Conservation (phyloP, 2,113 vertebrate species). For the Rhinolophus ferrumequinum region DNA sequence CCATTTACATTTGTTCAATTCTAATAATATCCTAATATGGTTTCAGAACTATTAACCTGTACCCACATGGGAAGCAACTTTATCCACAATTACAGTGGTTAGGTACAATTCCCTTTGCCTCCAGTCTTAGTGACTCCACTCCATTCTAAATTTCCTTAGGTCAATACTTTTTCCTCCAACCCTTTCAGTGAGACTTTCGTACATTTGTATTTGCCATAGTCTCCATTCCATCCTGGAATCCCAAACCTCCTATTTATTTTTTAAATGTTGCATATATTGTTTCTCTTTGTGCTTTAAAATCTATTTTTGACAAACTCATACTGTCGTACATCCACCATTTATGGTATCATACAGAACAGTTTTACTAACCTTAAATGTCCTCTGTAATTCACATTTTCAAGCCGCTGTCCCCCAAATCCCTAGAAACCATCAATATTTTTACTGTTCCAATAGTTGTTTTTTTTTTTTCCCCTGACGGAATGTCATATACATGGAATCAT, state of each 20-base stretch:
- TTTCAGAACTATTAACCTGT: not conserved
- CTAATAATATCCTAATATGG: not conserved
- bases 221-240: not conserved
- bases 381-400: not conserved
- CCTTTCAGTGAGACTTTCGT: not conserved
- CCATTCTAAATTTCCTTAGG: not conserved
- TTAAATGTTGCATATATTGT: not conserved
- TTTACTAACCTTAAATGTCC: not conserved
- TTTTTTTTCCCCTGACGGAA: not conserved
- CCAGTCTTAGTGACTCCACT: not conserved
- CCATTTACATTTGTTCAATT: not conserved
- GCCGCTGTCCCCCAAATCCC: not conserved
- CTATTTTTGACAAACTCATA: not conserved
- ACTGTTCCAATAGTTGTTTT: not conserved
- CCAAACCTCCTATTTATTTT: not conserved
- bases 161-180: not conserved
- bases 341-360: not conserved
- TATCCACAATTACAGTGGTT: not conserved
- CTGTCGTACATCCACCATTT: too few relatives aligned
- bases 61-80: not conserved
- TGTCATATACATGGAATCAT: not conserved
- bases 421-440: not conserved
- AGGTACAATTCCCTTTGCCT: not conserved
- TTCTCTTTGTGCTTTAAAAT: not conserved
- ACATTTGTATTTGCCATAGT: not conserved